Conservation (phyloP, 2,888 invertebrate genomes). For the Clitarchus hookeri region DNA sequence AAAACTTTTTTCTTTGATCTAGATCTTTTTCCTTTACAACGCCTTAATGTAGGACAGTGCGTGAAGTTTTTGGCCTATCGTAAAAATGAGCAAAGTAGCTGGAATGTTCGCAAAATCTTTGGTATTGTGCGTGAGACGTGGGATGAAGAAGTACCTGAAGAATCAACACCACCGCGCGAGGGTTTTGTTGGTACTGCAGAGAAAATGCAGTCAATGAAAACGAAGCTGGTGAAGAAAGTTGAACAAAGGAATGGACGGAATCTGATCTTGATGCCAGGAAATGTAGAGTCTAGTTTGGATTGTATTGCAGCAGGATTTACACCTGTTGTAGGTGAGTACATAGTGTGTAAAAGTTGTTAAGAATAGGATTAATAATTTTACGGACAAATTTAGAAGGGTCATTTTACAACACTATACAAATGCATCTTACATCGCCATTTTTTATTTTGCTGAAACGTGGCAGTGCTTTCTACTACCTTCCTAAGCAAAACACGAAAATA, state of each 20-base stretch:
- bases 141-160: slow-evolving; percentile 55
- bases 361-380: too few relatives aligned
- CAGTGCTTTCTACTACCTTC: too few relatives aligned
- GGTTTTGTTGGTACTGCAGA: background rate
- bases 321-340: slow-evolving; percentile 32
- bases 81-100: slow-evolving; percentile 53
- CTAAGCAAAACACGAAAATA: too few relatives aligned
- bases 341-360: too few relatives aligned
- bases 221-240: slow-evolving; percentile 54
- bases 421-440: too few relatives aligned
- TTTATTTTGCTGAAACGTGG: too few relatives aligned
- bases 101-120: slow-evolving; percentile 63
- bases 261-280: slow-evolving; percentile 58
- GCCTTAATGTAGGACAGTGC: slow-evolving; percentile 59
- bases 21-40: slow-evolving; percentile 50
- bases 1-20: slow-evolving; percentile 61
- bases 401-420: too few relatives aligned
- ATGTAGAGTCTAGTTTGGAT: slow-evolving; percentile 66
- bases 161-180: background rate
- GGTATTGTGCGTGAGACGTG: slow-evolving; percentile 59
- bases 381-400: too few relatives aligned
- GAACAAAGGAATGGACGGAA: slow-evolving; percentile 52
- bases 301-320: slow-evolving; percentile 63
- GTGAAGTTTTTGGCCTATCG: slow-evolving; percentile 63
- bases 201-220: slow-evolving; percentile 32